These are phyloP conservation scores for Microchrysa polita DNA, from an alignment of 2,888 invertebrate species.

Conservation along the genomic window DNA sequence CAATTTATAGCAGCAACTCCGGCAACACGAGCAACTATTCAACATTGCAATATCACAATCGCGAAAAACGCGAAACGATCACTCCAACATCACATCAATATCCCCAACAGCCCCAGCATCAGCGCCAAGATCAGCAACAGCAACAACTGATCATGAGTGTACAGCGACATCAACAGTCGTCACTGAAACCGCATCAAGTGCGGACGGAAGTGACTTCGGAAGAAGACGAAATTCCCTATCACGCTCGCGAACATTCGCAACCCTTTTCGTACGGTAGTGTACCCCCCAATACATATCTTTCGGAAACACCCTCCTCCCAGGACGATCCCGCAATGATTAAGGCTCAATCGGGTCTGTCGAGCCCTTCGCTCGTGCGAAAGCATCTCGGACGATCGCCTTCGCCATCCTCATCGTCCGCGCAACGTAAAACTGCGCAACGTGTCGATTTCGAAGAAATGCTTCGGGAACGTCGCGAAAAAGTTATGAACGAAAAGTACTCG, in stretches of 20 bases:
- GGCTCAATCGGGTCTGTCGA: conserved; percentile 78
- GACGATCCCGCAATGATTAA: conserved; percentile 69
- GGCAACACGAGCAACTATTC: conserved; percentile 51
- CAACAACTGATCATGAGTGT: conserved; percentile 38
- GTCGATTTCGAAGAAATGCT: conserved; percentile 64
- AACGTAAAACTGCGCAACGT: conserved; percentile 59
- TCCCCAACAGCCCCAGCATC: neutral
- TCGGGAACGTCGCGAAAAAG: conserved; percentile 63
- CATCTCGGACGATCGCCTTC: conserved; percentile 33
- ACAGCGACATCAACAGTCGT: conserved; percentile 58
- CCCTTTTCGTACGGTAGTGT: conserved; percentile 89
- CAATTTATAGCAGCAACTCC: neutral
- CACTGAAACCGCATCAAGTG: conserved; percentile 63
- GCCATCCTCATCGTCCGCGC: conserved; percentile 52
- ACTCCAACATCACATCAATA: conserved; percentile 29
- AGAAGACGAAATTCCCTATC: conserved; percentile 78
- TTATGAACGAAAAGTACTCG: conserved; percentile 56
- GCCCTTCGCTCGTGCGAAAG: conserved; percentile 85
- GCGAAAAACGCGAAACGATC: conserved; percentile 42
- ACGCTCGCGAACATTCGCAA: conserved; percentile 87
- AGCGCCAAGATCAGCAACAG: conserved; percentile 33
- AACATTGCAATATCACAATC: conserved; percentile 51
- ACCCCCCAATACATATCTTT: conserved; percentile 53
- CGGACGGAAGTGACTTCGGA: conserved; percentile 57
- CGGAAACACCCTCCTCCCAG: conserved; percentile 66